Percentiles rank a stretch among this genome's conserved stretches.
phyloP scores from a whole-genome alignment of 37 sponge, comb jelly and placozoan species.

The Hexactinellida sp. region DNA sequence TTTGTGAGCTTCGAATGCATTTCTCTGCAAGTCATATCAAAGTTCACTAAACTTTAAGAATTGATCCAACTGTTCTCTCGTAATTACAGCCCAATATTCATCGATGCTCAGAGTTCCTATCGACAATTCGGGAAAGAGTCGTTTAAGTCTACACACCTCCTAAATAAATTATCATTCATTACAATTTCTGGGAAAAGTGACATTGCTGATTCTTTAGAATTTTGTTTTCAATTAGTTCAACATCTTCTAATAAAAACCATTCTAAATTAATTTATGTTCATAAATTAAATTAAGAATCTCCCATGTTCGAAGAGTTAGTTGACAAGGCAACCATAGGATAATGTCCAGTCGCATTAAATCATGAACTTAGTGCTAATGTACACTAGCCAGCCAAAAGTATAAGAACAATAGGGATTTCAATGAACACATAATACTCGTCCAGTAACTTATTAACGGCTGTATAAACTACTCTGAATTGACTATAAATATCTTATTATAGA shows the following conservation, averaged over 20 bases:
- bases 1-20: background rate
- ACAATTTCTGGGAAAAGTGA: conserved; percentile 1
- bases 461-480: no score
- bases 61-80: background rate
- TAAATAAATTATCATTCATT: conserved; percentile 3
- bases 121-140: background rate
- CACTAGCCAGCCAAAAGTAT: no score
- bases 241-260: background rate
- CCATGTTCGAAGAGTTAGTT: no score
- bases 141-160: background rate
- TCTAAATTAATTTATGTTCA: no score
- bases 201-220: background rate
- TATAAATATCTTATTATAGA: no score
- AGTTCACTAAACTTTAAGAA: conserved; percentile 14
- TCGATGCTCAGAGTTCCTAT: background rate
- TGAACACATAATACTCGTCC: no score
- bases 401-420: no score
- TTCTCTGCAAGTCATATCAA: conserved; percentile 8
- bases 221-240: background rate
- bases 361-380: no score
- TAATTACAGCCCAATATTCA: background rate
- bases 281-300: no score
- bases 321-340: no score
- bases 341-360: no score
- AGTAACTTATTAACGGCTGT: no score